Evolutionary conservation across 2,113 vertebrate genomes (phyloP).

Genomic region (Machaerirhynchus nigripectus): DNA sequence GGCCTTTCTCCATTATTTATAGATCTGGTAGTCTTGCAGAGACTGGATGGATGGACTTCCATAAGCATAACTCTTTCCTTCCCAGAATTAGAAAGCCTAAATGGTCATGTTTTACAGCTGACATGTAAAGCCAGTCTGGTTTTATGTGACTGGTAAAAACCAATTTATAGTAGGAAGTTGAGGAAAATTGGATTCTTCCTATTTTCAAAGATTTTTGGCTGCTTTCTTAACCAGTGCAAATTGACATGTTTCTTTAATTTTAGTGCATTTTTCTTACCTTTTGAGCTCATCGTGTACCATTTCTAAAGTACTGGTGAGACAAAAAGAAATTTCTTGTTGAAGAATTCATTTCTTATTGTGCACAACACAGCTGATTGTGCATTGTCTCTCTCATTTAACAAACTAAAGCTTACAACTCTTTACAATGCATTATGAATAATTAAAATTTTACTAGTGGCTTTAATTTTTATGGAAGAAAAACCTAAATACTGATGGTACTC

Average conservation of each 20-base stretch:
- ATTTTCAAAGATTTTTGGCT: background rate
- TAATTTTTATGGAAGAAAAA: background rate
- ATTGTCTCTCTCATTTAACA: background rate
- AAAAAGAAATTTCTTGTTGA: background rate
- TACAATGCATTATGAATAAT: background rate
- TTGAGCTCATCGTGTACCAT: background rate
- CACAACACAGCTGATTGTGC: background rate
- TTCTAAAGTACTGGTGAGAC: background rate
- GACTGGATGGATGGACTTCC: slow-evolving; percentile 24
- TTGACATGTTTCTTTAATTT: background rate
- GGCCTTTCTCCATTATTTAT: slow-evolving; percentile 56
- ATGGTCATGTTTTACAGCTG: background rate
- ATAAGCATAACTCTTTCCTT: slow-evolving; percentile 49
- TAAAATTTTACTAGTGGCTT: background rate
- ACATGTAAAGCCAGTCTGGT: background rate
- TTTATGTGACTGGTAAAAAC: background rate
- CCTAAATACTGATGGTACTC: background rate
- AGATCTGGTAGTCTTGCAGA: slow-evolving; percentile 38
- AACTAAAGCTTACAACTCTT: background rate
- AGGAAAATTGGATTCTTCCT: background rate
- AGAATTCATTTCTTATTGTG: background rate
- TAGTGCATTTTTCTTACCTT: background rate
- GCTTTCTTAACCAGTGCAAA: background rate
- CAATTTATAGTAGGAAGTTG: background rate
- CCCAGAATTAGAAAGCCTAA: background rate